phyloP scores from a whole-genome alignment of 2,797 vertebrate genomes.

The Falco berigora region DNA sequence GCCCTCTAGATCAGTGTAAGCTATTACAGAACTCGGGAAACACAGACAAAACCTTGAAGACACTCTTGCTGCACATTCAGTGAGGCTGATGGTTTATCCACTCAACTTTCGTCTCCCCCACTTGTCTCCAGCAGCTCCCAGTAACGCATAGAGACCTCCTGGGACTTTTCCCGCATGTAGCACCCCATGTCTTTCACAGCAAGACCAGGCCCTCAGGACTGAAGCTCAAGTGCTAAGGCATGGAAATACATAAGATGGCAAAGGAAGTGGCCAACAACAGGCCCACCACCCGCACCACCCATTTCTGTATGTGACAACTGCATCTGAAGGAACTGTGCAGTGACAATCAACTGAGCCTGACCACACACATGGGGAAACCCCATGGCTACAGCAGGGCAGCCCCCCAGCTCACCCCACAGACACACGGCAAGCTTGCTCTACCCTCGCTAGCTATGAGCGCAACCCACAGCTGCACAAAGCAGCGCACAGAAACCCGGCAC shows the following conservation, averaged over 20 bases:
- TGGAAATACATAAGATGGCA: rapidly evolving
- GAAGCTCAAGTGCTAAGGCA: neutral
- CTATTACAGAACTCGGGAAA: neutral
- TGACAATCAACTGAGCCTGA: neutral
- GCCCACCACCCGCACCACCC: neutral
- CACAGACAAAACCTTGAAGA: neutral
- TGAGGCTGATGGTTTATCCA: neutral
- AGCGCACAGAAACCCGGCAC: neutral
- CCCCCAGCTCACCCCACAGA: neutral
- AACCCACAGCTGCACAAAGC: neutral
- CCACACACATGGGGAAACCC: rapidly evolving
- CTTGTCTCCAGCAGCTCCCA: neutral
- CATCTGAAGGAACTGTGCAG: neutral
- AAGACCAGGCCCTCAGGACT: neutral
- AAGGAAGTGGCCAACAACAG: neutral
- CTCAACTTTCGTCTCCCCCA: neutral
- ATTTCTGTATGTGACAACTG: rapidly evolving
- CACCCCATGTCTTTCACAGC: neutral
- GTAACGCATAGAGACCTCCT: neutral
- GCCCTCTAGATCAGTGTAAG: neutral
- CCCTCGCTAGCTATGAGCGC: neutral
- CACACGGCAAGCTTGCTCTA: neutral
- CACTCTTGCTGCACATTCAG: neutral
- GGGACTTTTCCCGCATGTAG: neutral
- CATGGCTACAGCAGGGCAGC: rapidly evolving